phyloP scores from a whole-genome alignment of 2,888 invertebrate species.

The Morpho achilles region DNA sequence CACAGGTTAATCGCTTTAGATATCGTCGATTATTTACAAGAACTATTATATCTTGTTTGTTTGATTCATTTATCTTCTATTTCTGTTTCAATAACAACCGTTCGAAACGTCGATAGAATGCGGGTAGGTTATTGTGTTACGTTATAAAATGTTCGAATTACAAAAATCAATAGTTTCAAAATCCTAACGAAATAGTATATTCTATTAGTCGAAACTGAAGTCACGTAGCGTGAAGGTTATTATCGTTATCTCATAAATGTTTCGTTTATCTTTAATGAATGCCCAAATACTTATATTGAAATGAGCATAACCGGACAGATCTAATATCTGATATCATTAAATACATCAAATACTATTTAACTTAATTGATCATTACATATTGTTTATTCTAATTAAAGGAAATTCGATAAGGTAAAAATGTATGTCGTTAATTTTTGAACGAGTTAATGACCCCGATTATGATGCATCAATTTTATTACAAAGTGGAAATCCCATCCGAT shows the following conservation, averaged over 20 bases:
- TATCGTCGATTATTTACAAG: slow-evolving; percentile 16
- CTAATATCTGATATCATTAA: not conserved
- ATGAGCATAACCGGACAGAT: slow-evolving; percentile 1
- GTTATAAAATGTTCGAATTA: not conserved
- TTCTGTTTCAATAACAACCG: not conserved
- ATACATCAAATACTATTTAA: not conserved
- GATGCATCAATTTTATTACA: no score
- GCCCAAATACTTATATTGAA: slow-evolving; percentile 1
- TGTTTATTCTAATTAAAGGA: no score
- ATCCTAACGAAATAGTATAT: not conserved
- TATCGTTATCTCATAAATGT: slow-evolving; percentile 11
- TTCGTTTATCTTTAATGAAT: slow-evolving; percentile 7
- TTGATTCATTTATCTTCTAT: no score
- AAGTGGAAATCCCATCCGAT: no score
- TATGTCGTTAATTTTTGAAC: no score
- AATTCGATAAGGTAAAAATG: no score
- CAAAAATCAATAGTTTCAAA: not conserved
- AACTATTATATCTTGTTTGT: no score
- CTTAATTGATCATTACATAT: no score
- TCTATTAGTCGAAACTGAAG: slow-evolving; percentile 1
- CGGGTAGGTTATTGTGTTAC: slow-evolving; percentile 5
- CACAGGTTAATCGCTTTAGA: slow-evolving; percentile 51
- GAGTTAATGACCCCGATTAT: no score
- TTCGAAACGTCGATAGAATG: slow-evolving; percentile 1
- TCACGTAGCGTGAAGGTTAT: slow-evolving; percentile 9